Evolutionary conservation across 2,797 vertebrate species (phyloP).

Genomic region (Microchirus variegatus): DNA sequence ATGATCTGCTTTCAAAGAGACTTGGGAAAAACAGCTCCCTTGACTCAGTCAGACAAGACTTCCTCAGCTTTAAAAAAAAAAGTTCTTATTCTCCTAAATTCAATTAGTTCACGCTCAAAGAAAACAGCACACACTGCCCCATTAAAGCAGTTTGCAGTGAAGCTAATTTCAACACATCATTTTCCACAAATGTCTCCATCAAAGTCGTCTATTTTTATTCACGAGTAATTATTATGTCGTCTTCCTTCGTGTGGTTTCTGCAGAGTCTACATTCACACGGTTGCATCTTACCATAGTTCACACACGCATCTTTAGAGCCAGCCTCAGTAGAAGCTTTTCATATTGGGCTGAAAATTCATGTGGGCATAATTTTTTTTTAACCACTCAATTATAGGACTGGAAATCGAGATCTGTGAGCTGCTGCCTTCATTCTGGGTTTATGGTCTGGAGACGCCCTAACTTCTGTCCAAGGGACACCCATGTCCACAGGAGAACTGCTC

Average conservation of each 20-base stretch:
- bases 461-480: neutral
- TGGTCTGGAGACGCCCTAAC: conserved; percentile 3
- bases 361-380: neutral
- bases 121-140: no score
- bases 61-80: no score
- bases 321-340: neutral
- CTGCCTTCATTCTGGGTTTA: conserved; percentile 16
- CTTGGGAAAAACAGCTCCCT: no score
- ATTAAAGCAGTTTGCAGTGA: neutral
- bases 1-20: no score
- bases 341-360: neutral
- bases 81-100: no score
- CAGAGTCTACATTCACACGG: neutral
- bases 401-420: neutral
- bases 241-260: conserved; percentile 10
- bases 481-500: neutral
- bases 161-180: neutral
- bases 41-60: no score
- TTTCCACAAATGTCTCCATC: neutral
- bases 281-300: neutral
- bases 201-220: neutral
- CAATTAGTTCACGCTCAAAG: no score
- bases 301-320: no score
- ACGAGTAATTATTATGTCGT: neutral
- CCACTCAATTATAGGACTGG: neutral